Evolutionary conservation across 2,113 vertebrate species (phyloP), one percentile per base, ranked within the genome.

Genomic region (Oncorhynchus nerka): DNA sequence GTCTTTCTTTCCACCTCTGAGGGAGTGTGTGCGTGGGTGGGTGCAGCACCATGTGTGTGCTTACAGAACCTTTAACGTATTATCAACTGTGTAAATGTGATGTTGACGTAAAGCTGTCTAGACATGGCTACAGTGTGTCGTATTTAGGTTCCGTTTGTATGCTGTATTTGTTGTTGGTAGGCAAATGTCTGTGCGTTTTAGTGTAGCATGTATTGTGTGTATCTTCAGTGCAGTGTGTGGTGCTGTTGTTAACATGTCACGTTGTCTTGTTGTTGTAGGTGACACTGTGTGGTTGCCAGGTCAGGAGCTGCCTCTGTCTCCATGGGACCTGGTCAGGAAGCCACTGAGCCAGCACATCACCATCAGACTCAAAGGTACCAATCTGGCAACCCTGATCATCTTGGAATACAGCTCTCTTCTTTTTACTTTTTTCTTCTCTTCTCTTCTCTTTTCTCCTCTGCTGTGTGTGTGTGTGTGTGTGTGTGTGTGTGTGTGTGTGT

Each of bases 241-340:
- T 9, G 39, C 39, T 61, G 26, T 24, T 65, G 61, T 34, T 30
- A 45, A 45, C 48, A 24, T 32, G 55, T 70, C 6, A 22, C 1
- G 19, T 79, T 79, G 5, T 73, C 45, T 16, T 19, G 81, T 45
- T 24, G 45, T 16, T 89, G 34, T 88, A 99, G 97, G 97, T 86
- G 95, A 92, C 48, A 51, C 92, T 8, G 90, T 92, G 0, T 99
- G 97, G 97, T 88, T 93, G 78, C 84, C 89, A 4, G 93, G 94
- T 89, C 95, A 97, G 89, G 93, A 92, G 75, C 94, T 93, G 79
- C 66, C 92, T 4, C 2, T 45, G 39, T 45, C 39, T 45, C 39
- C 39, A 45, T 45, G 39, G 39, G 39, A 45, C 39, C 39, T 45
- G 39, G 9, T 45, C 39, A 45, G 39, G 39, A 45, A 45, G 9